Evolutionary conservation across 2,797 vertebrate species (phyloP).

Genomic region (Oophaga sylvatica): DNA sequence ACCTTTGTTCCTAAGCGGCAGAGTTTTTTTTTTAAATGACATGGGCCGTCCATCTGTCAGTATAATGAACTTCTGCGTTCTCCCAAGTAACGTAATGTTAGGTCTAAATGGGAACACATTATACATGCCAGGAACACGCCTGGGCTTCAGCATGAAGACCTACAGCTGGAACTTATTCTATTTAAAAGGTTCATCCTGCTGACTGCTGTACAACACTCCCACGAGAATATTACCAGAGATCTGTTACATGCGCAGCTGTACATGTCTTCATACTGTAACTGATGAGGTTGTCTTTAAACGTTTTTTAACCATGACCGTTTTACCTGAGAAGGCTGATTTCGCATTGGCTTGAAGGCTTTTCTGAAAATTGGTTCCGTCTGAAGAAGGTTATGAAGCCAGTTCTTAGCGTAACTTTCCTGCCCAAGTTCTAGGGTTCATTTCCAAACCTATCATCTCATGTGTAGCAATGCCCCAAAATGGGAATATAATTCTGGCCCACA

Average conservation of each 20-base stretch:
- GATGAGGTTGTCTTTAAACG: constrained; percentile 58
- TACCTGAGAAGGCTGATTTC: constrained; percentile 39
- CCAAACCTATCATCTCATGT: not conserved
- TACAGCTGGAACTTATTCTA: constrained; percentile 50
- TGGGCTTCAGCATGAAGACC: constrained; percentile 31
- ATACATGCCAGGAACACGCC: not conserved
- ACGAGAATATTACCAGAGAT: constrained; percentile 43
- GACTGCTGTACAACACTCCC: constrained; percentile 53
- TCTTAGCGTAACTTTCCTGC: not conserved
- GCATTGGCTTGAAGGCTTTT: constrained; percentile 34
- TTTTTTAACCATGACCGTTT: constrained; percentile 51
- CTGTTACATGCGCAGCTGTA: constrained; percentile 59
- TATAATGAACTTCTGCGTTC: not conserved
- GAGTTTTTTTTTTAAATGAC: not conserved
- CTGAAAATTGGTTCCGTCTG: constrained; percentile 40
- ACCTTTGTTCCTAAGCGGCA: constrained; percentile 39
- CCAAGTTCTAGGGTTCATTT: not conserved
- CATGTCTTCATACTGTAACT: not conserved
- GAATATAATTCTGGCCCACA: not conserved
- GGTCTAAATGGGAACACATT: not conserved
- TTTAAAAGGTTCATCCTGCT: constrained; percentile 10
- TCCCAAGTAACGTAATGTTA: rapidly evolving
- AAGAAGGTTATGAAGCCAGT: not conserved
- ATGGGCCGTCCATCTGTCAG: constrained; percentile 27
- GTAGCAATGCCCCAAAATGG: not conserved